A percentile compares a stretch with the other conserved stretches of the same genome.
Evolutionary conservation across 1,140 invertebrate species (phyloP).

Genomic region (Ruditapes philippinarum): DNA sequence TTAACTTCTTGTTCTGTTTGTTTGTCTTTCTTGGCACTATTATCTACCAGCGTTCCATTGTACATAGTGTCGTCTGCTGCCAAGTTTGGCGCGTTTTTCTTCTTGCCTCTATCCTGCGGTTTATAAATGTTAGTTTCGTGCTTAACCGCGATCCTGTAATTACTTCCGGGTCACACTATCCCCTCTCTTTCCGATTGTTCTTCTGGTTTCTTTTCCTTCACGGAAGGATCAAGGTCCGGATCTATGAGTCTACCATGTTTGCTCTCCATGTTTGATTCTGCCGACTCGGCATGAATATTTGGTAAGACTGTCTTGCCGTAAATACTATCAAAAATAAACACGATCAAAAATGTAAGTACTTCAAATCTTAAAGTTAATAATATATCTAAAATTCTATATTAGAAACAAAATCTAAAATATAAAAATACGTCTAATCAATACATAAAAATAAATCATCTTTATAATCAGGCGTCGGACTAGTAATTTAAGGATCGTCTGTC

Average conservation of each 20-base stretch:
- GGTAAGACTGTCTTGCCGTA: background rate
- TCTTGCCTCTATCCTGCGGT: constrained; percentile 22
- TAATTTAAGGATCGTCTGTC: too few relatives aligned
- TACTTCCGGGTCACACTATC: background rate
- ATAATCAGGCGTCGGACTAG: too few relatives aligned
- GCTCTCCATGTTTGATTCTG: background rate
- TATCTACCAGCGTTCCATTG: too few relatives aligned
- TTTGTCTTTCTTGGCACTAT: too few relatives aligned
- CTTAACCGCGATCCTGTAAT: background rate
- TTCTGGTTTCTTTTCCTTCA: constrained; percentile 12
- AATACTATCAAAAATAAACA: constrained; percentile 17
- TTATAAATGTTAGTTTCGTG: constrained; percentile 7
- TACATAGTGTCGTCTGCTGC: too few relatives aligned
- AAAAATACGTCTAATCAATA: too few relatives aligned
- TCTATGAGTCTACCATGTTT: background rate
- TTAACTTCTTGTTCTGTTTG: background rate
- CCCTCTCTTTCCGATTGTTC: background rate
- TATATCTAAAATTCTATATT: too few relatives aligned
- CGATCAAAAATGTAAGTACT: too few relatives aligned
- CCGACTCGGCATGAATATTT: background rate
- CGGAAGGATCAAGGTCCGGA: background rate
- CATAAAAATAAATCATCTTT: too few relatives aligned
- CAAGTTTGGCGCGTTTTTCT: background rate
- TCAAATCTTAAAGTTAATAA: too few relatives aligned
- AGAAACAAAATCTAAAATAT: too few relatives aligned